A percentile compares a stretch with the other conserved stretches of the same genome.
Evolutionary conservation across 1,140 invertebrate genomes (phyloP).

Genomic region (Trichonephila clavipes): DNA sequence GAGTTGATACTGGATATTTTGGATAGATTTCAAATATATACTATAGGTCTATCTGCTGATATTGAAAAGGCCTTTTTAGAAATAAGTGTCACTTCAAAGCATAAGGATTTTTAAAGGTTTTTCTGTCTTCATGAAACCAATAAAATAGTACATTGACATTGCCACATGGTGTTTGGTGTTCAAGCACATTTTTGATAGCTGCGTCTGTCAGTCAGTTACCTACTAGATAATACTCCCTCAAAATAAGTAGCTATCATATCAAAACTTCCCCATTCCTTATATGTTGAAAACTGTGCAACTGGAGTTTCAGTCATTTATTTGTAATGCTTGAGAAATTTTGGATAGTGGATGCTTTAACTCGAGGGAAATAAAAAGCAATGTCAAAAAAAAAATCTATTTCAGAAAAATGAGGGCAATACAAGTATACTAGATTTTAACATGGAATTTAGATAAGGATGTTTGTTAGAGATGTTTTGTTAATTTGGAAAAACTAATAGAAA

Average conservation of each 20-base stretch:
- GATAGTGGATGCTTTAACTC: conserved; percentile 44
- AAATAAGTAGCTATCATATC: neutral
- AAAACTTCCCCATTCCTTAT: conserved; percentile 40
- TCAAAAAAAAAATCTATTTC: no score
- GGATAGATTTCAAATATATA: conserved; percentile 79
- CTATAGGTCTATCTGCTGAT: conserved; percentile 80
- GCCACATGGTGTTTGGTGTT: neutral
- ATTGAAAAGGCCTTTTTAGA: conserved; percentile 81
- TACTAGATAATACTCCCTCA: neutral
- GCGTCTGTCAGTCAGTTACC: neutral
- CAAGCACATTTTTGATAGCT: conserved; percentile 12
- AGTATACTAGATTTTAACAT: neutral
- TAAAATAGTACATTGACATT: neutral
- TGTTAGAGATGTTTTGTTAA: neutral
- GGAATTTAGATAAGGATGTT: neutral
- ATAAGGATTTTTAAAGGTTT: conserved; percentile 22
- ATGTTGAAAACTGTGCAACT: conserved; percentile 52
- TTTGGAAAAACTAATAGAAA: neutral
- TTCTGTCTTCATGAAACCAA: neutral
- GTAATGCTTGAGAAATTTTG: neutral
- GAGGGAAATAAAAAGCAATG: neutral
- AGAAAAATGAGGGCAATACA: neutral
- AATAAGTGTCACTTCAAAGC: conserved; percentile 66
- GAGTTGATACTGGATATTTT: conserved; percentile 78
- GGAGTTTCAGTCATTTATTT: neutral